A percentile compares a stretch with the other conserved stretches of the same genome.
phyloP scores from a whole-genome alignment of 1,140 invertebrate species.

The Octopus sinensis region DNA sequence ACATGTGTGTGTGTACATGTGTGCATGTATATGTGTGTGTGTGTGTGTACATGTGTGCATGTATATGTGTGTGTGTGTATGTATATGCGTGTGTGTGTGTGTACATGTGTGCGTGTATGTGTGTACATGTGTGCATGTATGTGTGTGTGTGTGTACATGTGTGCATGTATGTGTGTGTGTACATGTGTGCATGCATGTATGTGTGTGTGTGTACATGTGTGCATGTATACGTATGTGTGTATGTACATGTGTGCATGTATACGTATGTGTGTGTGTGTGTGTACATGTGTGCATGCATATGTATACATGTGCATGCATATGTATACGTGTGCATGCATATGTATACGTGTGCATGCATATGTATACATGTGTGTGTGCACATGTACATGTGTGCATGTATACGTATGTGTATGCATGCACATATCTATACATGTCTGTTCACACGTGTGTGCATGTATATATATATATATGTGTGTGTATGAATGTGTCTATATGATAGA shows the following conservation, averaged over 20 bases:
- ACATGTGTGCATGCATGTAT: neutral
- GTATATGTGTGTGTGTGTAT: neutral
- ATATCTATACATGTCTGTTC: conserved; percentile 6
- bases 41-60: neutral
- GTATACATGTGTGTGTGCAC: neutral
- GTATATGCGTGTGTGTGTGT: neutral
- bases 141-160: neutral
- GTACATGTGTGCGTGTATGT: neutral
- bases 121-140: neutral
- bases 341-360: neutral
- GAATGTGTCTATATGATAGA: neutral
- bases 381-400: neutral
- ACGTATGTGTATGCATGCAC: neutral
- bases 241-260: neutral
- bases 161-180: neutral
- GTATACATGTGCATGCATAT: neutral
- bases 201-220: neutral
- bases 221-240: neutral
- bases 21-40: neutral
- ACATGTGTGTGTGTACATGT: neutral
- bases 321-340: neutral
- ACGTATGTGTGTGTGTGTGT: neutral
- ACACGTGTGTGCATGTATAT: conserved; percentile 3
- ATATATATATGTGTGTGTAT: conserved; percentile 3
- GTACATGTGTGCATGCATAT: neutral